Evolutionary conservation across 2,797 vertebrate species (phyloP).

Genomic region (Zonotrichia albicollis): DNA sequence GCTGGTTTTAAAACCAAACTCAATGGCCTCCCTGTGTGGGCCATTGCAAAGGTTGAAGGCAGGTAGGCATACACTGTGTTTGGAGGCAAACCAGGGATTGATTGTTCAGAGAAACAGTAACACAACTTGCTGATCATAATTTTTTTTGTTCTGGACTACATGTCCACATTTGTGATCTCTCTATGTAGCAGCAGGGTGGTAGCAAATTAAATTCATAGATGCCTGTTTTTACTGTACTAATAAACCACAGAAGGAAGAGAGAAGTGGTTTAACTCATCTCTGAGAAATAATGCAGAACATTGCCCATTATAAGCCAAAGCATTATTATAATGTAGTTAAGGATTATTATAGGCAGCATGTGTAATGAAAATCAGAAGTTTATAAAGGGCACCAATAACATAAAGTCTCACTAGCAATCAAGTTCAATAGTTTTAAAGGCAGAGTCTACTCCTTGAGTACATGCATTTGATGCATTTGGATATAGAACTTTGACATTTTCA

Average conservation of each 20-base stretch:
- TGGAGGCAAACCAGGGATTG: background rate
- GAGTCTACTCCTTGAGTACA: background rate
- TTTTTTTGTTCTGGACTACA: background rate
- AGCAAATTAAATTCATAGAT: background rate
- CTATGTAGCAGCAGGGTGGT: background rate
- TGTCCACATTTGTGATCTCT: background rate
- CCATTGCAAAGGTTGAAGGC: background rate
- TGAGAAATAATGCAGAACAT: background rate
- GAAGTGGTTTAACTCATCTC: background rate
- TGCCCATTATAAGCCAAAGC: background rate
- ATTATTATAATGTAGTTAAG: background rate
- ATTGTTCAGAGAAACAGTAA: background rate
- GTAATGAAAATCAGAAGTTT: background rate
- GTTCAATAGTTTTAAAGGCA: background rate
- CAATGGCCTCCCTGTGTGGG: background rate
- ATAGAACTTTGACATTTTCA: background rate
- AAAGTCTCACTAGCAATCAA: background rate
- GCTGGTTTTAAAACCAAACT: background rate
- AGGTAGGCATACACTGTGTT: background rate
- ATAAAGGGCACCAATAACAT: background rate
- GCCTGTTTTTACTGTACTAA: background rate
- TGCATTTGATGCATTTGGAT: background rate
- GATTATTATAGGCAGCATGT: background rate
- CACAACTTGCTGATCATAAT: background rate
- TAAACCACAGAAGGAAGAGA: background rate